Base-by-base conservation (phyloP, 2,888 invertebrate species). In the Lasioglossum malachurum region DNA sequence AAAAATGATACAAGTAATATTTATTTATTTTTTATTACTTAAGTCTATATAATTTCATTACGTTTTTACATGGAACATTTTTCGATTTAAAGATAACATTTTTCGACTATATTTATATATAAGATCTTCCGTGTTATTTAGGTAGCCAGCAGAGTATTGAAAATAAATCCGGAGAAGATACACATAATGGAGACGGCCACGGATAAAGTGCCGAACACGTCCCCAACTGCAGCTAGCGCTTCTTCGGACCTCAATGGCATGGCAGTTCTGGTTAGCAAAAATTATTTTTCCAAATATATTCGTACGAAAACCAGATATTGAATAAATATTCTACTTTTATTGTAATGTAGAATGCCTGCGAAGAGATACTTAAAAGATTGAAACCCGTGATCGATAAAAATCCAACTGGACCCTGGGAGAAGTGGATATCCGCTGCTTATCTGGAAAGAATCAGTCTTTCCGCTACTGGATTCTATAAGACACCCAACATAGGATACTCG, bases 211-310 rank as follows among this genome's bases (percentile, higher is more conserved):
- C 98, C 99, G 0, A 99, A 99, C 93, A 97, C 98, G 0, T 97
- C 98, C 12, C 97, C 99, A 0, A 98, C 99, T 0, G 99, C 98
- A 2, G 99, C 98, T 14, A 98, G 98, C 94, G 97, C 97, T 41
- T 97, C 98, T 0, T 98, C 98, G 0, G 99, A 99, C 96, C 95
- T 99, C 1, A 98, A 99, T 94, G 99, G 99, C 82, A 98, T 98
- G 97, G 99, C 99, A 0, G 97, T 99, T 2, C 94, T 98, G 92
- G 96, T 94, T 27, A 38, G 77, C 69, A 80, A 10, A 75, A n/a
- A 10, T 85, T 4, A 49, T 38, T 67, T 49, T 8, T 4, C n/a
- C 46, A 44, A 79, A 31, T 53, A 41, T 35, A n/a, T 38, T 27
- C 12, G n/a, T 35, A 38, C 7, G 14, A n/a, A 14, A 14, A 41